phyloP scores from a whole-genome alignment of 1,140 invertebrate genomes.

The Ostrea denselamellosa region DNA sequence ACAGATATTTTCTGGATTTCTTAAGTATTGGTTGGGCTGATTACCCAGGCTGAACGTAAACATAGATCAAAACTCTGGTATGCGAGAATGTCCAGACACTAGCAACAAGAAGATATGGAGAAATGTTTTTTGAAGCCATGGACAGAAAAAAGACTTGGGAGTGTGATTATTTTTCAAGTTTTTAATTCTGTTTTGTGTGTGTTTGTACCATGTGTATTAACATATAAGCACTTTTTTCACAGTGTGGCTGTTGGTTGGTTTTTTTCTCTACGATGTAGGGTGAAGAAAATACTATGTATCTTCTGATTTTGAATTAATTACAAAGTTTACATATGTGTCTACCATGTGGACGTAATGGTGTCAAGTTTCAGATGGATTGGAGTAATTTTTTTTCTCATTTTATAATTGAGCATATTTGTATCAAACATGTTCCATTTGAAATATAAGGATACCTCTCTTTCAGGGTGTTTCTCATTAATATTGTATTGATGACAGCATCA shows the following conservation, averaged over 20 bases:
- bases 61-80: too few species aligned
- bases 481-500: neutral
- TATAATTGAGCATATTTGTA: neutral
- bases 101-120: neutral
- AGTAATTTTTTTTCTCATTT: neutral
- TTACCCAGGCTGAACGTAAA: too few species aligned
- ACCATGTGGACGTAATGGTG: slow-evolving; percentile 13
- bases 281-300: slow-evolving; percentile 32
- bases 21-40: too few species aligned
- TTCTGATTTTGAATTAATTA: slow-evolving; percentile 33
- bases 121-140: neutral
- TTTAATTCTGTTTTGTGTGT: neutral
- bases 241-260: neutral
- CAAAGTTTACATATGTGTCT: neutral
- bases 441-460: neutral
- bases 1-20: too few species aligned
- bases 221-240: neutral
- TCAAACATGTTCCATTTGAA: neutral
- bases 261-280: slow-evolving; percentile 27
- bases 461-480: neutral
- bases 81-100: too few species aligned
- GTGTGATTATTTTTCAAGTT: neutral
- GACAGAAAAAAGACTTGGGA: neutral
- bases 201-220: neutral
- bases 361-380: neutral